Percentiles rank a stretch among this genome's conserved stretches.
These are phyloP conservation scores for Megalonaias nervosa DNA, from an alignment of 1,140 invertebrate genomes.

Conservation along the genomic window DNA sequence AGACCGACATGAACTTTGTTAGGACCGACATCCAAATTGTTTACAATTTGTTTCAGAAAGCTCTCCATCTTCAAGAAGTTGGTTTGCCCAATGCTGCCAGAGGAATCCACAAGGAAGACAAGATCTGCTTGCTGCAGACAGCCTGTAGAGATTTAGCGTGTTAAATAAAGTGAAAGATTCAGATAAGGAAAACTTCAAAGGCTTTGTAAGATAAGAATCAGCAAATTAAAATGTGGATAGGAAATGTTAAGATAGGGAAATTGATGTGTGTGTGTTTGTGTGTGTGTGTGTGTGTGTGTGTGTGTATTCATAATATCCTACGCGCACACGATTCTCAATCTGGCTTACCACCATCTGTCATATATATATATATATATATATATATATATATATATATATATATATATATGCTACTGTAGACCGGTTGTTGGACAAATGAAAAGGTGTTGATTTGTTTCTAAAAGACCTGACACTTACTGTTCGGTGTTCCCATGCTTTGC, in stretches of 20 bases:
- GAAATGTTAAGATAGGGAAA: no score
- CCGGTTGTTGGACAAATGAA: no score
- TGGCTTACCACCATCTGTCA: no score
- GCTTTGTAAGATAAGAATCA: not conserved
- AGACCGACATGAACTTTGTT: constrained; percentile 57
- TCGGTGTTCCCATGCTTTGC: constrained; percentile 17
- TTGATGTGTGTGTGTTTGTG: no score
- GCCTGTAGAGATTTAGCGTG: constrained; percentile 22
- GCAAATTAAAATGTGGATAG: not conserved
- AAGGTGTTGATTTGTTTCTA: not conserved
- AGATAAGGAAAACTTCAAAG: not conserved
- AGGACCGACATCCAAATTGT: constrained; percentile 40
- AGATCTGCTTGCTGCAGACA: constrained; percentile 58
- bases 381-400: no score
- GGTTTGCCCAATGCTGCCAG: constrained; percentile 50
- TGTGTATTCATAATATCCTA: no score
- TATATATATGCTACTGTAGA: no score
- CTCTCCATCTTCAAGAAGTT: constrained; percentile 56
- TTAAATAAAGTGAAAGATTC: not conserved
- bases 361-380: no score
- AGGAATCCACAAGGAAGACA: constrained; percentile 55
- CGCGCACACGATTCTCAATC: no score
- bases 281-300: no score
- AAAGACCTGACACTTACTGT: constrained; percentile 11
- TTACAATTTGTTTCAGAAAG: constrained; percentile 55